A percentile compares a stretch with the other conserved stretches of the same genome.
Evolutionary conservation across 2,888 invertebrate species (phyloP).

Genomic region (Diplolepis rosae): DNA sequence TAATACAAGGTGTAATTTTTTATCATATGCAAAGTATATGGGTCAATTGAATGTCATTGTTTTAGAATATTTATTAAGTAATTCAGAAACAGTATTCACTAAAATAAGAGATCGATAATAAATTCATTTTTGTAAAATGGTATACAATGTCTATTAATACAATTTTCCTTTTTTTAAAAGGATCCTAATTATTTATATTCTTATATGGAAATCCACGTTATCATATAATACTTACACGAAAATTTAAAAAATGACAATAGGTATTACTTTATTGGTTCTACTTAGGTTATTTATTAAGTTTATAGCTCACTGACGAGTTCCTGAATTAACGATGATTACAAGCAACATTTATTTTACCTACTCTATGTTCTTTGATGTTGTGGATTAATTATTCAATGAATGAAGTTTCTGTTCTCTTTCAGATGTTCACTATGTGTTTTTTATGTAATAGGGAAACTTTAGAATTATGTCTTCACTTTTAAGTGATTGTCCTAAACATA

Average conservation of each 20-base stretch:
- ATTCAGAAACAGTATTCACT: constrained; percentile 42
- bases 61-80: constrained; percentile 36
- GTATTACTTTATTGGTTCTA: background rate
- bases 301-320: background rate
- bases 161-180: constrained; percentile 13
- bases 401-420: background rate
- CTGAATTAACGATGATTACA: constrained; percentile 14
- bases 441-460: background rate
- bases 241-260: constrained; percentile 8
- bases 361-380: background rate
- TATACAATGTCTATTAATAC: constrained; percentile 1
- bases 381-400: constrained; percentile 7
- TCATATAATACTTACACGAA: constrained; percentile 7
- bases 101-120: constrained; percentile 39
- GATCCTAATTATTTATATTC: constrained; percentile 9
- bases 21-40: constrained; percentile 10
- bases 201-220: constrained; percentile 1
- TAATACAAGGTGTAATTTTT: background rate
- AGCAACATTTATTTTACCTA: constrained; percentile 15
- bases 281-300: background rate
- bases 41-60: background rate
- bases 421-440: constrained; percentile 12
- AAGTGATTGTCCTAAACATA: background rate
- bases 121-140: constrained; percentile 38
- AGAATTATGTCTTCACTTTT: background rate